phyloP scores from a whole-genome alignment of 2,797 vertebrate species.

The Argya squamiceps region DNA sequence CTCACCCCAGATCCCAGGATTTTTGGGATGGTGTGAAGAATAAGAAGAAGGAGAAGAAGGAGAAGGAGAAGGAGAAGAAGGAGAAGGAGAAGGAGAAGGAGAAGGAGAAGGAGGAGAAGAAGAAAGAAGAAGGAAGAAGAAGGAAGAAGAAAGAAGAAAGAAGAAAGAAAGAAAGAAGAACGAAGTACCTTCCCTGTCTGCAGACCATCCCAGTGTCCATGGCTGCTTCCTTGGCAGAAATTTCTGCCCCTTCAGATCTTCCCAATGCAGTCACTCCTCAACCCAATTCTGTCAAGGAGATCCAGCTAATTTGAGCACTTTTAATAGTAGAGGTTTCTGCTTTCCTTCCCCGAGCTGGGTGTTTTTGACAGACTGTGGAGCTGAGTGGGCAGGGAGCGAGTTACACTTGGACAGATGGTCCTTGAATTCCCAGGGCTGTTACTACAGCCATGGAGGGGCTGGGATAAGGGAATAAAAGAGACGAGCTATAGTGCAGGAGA shows the following conservation, averaged over 20 bases:
- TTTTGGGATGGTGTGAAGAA: background rate
- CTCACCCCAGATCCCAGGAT: background rate
- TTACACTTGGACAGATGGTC: constrained; percentile 55
- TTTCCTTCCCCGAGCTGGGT: constrained; percentile 2
- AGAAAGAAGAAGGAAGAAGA: too few relatives aligned
- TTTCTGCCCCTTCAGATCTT: background rate
- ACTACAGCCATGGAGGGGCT: background rate
- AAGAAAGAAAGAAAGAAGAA: too few relatives aligned
- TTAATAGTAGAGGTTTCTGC: background rate
- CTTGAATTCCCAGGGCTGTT: background rate
- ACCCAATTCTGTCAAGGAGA: constrained; percentile 52
- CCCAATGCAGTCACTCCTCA: background rate
- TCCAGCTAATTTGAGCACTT: background rate
- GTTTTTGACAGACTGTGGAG: constrained; percentile 55
- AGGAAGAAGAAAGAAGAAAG: too few relatives aligned
- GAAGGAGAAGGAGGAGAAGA: too few relatives aligned
- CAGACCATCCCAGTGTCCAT: background rate
- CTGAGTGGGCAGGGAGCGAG: constrained; percentile 43
- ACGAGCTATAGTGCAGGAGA: background rate
- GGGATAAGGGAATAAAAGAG: background rate
- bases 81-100: too few relatives aligned
- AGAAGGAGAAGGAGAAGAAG: too few relatives aligned
- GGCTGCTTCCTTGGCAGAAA: background rate
- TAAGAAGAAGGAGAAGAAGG: too few relatives aligned
- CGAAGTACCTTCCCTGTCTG: rapidly evolving